Conservation (phyloP, 2,888 invertebrate genomes). For the Dicranocentrus wangi region DNA sequence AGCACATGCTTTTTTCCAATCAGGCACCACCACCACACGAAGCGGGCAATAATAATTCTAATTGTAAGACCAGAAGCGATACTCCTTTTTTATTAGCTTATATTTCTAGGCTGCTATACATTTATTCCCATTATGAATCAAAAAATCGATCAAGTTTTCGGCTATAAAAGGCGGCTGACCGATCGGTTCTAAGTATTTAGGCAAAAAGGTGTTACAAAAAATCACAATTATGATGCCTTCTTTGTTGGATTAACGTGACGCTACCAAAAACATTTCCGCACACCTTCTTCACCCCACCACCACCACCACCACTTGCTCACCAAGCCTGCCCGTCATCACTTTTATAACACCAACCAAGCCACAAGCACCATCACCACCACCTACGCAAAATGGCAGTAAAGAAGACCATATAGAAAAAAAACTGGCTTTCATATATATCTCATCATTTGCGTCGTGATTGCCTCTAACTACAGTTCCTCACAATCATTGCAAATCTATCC, state of each 20-base stretch:
- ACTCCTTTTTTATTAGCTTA: background rate
- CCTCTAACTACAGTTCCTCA: too few species aligned
- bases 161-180: background rate
- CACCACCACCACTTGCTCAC: too few species aligned
- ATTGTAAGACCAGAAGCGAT: slow-evolving; percentile 7
- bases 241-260: background rate
- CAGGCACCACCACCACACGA: too few species aligned
- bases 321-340: slow-evolving; percentile 1
- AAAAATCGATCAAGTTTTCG: background rate
- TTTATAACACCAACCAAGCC: slow-evolving; percentile 8
- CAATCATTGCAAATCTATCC: too few species aligned
- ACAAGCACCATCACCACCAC: background rate
- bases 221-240: background rate
- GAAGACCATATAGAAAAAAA: background rate
- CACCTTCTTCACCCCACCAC: background rate
- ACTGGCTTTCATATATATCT: background rate
- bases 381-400: slow-evolving; percentile 3
- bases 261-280: background rate
- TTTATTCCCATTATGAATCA: background rate
- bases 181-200: background rate
- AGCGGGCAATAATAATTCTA: too few species aligned
- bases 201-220: background rate
- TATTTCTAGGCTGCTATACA: background rate
- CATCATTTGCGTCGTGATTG: too few species aligned
- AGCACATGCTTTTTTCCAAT: too few species aligned